Conservation (phyloP, 2,797 vertebrate species). For the Scleropages formosus region DNA sequence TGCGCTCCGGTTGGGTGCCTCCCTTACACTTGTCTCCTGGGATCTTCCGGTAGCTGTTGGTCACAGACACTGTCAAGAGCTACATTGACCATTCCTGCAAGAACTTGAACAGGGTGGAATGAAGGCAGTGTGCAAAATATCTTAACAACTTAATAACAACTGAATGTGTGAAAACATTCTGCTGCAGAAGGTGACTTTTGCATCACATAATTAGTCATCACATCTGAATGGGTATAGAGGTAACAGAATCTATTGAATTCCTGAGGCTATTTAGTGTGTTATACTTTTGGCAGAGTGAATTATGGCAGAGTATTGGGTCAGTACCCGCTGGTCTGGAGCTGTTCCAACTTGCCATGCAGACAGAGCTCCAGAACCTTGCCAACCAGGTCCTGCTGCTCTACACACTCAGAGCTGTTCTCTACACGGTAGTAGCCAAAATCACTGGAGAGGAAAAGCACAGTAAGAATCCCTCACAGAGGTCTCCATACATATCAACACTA, state of each 20-base stretch:
- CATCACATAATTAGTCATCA: too few relatives aligned
- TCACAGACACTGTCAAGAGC: neutral
- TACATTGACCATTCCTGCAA: neutral
- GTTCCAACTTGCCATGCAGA: conserved; percentile 81
- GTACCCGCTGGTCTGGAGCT: conserved; percentile 83
- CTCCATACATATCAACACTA: too few relatives aligned
- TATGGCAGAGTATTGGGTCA: too few relatives aligned
- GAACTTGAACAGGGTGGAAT: too few relatives aligned
- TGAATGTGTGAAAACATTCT: too few relatives aligned
- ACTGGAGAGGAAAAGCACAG: conserved; percentile 55
- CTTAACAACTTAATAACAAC: too few relatives aligned
- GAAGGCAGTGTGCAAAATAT: too few relatives aligned
- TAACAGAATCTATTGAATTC: too few relatives aligned
- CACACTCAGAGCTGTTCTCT: conserved; percentile 82
- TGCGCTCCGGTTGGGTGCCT: conserved; percentile 70
- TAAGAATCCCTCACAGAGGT: neutral
- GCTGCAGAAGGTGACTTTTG: too few relatives aligned
- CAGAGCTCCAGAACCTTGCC: conserved; percentile 88
- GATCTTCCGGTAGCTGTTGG: conserved; percentile 86
- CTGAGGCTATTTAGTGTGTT: too few relatives aligned
- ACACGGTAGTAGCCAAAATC: conserved; percentile 92
- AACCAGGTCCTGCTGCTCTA: conserved; percentile 82
- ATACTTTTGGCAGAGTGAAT: too few relatives aligned
- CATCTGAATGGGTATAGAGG: too few relatives aligned
- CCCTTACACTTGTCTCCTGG: conserved; percentile 88